A percentile compares a stretch with the other conserved stretches of the same genome.
These are phyloP conservation scores for Phortica variegata DNA, from an alignment of 1,140 invertebrate species.

Conservation along the genomic window DNA sequence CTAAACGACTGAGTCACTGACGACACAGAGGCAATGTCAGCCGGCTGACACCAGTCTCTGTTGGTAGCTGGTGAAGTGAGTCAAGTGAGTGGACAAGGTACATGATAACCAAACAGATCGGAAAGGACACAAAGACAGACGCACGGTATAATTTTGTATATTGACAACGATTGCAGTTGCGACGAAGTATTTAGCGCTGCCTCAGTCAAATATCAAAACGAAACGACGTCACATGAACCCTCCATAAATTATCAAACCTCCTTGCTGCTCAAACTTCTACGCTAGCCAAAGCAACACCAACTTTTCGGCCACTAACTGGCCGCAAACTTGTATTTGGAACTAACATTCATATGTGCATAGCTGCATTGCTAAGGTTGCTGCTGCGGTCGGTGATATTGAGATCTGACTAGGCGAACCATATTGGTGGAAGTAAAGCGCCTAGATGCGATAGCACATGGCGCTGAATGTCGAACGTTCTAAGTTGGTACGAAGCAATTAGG, in stretches of 20 bases:
- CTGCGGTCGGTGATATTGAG: slow-evolving; percentile 20
- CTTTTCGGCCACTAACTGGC: slow-evolving; percentile 11
- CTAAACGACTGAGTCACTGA: slow-evolving; percentile 10
- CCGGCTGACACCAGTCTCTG: slow-evolving; percentile 20
- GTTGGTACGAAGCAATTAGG: slow-evolving; percentile 27
- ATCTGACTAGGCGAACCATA: slow-evolving; percentile 38
- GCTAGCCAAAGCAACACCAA: not conserved
- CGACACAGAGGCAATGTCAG: slow-evolving; percentile 12
- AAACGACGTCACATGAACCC: slow-evolving; percentile 49
- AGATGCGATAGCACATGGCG: slow-evolving; percentile 20
- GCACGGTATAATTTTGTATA: slow-evolving; percentile 52
- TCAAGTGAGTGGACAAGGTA: no score
- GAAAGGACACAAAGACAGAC: slow-evolving; percentile 7
- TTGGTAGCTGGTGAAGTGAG: no score
- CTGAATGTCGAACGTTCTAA: slow-evolving; percentile 23
- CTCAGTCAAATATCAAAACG: slow-evolving; percentile 52
- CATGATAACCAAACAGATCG: no score
- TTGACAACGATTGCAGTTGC: no score
- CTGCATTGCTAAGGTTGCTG: no score
- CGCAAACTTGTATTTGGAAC: slow-evolving; percentile 26
- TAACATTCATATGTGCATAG: no score
- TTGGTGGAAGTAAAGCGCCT: slow-evolving; percentile 42
- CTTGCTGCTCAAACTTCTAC: not conserved
- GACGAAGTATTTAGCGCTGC: slow-evolving; percentile 47
- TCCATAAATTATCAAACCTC: slow-evolving; percentile 47